Evolutionary conservation across 2,888 invertebrate species (phyloP).

Genomic region (Anodontia alba): DNA sequence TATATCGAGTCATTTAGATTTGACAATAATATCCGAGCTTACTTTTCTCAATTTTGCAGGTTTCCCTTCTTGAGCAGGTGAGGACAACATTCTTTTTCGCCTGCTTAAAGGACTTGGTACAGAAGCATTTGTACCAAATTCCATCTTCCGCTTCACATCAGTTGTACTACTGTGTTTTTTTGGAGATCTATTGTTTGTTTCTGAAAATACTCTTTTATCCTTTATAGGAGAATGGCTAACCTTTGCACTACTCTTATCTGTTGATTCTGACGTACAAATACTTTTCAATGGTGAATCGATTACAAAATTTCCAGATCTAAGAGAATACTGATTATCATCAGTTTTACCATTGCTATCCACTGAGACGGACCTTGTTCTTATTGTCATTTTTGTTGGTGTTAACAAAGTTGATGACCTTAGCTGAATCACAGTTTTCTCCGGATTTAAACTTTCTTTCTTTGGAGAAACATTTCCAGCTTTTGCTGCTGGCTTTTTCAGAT

Average conservation of each 20-base stretch:
- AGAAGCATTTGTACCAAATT: neutral
- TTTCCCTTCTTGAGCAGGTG: neutral
- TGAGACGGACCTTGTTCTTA: slow-evolving; percentile 3
- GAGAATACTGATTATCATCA: slow-evolving; percentile 6
- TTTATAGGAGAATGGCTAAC: neutral
- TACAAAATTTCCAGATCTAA: slow-evolving; percentile 4
- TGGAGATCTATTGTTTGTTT: neutral
- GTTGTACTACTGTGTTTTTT: neutral
- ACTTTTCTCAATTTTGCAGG: slow-evolving; percentile 8
- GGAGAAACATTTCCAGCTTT: neutral
- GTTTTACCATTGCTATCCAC: neutral
- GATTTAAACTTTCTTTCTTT: neutral
- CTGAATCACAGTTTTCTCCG: neutral
- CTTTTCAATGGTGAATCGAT: neutral
- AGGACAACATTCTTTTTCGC: neutral
- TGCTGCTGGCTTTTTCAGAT: neutral
- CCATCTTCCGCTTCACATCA: neutral
- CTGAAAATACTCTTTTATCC: neutral
- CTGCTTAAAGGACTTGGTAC: neutral
- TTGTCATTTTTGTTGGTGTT: slow-evolving; percentile 11
- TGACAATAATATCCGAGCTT: neutral
- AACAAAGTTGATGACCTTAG: neutral
- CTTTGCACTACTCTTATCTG: neutral
- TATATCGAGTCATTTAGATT: neutral
- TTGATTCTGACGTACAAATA: neutral